Base-by-base conservation (phyloP, 2,113 vertebrate species). In the Podarcis cretensis region DNA sequence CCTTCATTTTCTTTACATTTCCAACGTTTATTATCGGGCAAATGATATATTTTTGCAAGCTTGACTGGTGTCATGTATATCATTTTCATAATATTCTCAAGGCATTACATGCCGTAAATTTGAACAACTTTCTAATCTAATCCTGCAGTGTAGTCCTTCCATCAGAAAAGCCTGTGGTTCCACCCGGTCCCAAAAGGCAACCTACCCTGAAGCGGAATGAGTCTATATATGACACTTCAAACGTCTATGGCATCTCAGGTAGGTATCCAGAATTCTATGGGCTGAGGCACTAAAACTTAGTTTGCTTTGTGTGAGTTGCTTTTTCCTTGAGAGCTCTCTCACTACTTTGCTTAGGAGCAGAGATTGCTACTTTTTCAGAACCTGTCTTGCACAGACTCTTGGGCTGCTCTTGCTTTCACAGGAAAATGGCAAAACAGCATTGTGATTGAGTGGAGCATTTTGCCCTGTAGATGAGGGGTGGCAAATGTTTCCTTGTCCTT, bases 171-270 rank as follows among this genome's bases (percentile, higher is more conserved):
- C 63, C 83, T 0, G 1, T 3, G 1, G 84, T 94, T 0, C 79
- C 84, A 1, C 3, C 87, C n/a, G 87, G 91, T 48, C 54, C 92
- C 1, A 89, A 83, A 69, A 74, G 83, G 0, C 87, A 83, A 89
- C 85, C 89, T 43, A 89, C 86, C 4, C 94, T 98, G 25, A 87
- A 96, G 2, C 43, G 3, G 3, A 95, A 71, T 0, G 96, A 98
- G 69, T 93, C 96, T 1, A 92, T 96, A 16, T 96, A 95, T 0
- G 98, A 98, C 18, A 37, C 94, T 18, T 96, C 95, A 79, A 96
- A 85, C 88, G 89, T 98, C 76, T 97, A 96, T 0, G 97, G 97
- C 59, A 97, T 98, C 87, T 98, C 98, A 20, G 98, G 98, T 98
- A 93, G 82, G 81, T 3, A 30, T 4, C 21, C 3, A 6, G 27